Percentiles rank a stretch among this genome's conserved stretches.
These are phyloP conservation scores for Endotricha flammealis DNA, from an alignment of 2,888 invertebrate genomes.

Conservation along the genomic window DNA sequence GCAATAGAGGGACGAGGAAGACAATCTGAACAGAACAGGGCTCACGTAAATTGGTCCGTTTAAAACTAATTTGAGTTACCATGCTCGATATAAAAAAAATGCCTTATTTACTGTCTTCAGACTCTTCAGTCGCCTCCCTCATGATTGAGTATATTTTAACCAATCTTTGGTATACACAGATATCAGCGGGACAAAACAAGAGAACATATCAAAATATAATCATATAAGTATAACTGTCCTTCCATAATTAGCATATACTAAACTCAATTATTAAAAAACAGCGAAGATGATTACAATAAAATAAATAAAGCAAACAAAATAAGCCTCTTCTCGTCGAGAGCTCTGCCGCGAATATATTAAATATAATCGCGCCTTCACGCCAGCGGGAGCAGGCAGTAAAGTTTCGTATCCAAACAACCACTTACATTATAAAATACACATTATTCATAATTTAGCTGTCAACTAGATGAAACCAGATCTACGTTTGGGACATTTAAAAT, in stretches of 20 bases:
- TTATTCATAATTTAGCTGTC: conserved; percentile 28
- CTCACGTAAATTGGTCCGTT: conserved; percentile 15
- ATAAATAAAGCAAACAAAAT: conserved; percentile 16
- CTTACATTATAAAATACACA: conserved; percentile 8
- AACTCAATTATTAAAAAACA: conserved; percentile 7
- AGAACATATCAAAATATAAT: conserved; percentile 1
- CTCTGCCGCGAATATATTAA: conserved; percentile 3
- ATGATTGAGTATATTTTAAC: conserved; percentile 24
- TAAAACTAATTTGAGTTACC: conserved; percentile 5
- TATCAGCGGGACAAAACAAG: conserved; percentile 7
- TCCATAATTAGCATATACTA: conserved; percentile 1
- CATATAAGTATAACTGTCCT: conserved; percentile 3
- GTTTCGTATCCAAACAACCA: conserved; percentile 3
- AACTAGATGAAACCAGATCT: conserved; percentile 62
- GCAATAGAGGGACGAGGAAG: conserved; percentile 14
- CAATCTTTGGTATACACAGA: conserved; percentile 29
- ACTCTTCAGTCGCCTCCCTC: conserved; percentile 18
- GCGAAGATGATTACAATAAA: conserved; percentile 8
- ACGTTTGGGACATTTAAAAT: conserved; percentile 44
- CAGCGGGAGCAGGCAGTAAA: conserved; percentile 3
- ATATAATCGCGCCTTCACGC: not conserved
- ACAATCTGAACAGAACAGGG: conserved; percentile 8
- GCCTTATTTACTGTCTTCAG: not conserved
- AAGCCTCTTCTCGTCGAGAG: conserved; percentile 20
- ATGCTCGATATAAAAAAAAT: conserved; percentile 6